phyloP scores from a whole-genome alignment of 2,113 vertebrate species.

The Mungos mungo region DNA sequence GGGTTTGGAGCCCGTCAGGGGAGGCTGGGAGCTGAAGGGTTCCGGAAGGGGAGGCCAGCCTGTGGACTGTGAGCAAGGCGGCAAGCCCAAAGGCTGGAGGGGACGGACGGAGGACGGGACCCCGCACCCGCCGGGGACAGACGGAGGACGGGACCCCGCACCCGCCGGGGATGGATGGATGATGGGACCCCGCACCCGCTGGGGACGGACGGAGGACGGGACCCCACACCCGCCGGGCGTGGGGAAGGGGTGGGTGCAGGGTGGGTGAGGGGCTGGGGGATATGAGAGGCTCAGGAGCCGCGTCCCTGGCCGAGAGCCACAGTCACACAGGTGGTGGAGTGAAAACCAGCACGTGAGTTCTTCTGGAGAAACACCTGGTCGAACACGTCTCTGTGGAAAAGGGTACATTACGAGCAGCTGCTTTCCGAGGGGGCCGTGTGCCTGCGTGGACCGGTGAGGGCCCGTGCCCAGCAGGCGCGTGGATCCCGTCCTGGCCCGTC shows the following conservation, averaged over 20 bases:
- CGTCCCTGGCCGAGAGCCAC: not conserved
- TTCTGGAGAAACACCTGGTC: not conserved
- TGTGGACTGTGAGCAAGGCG: fast-evolving
- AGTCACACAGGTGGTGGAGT: not conserved
- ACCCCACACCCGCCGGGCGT: not conserved
- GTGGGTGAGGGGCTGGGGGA: not conserved
- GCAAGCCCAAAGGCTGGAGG: no score
- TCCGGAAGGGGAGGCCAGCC: no score
- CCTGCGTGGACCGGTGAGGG: no score
- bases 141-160: not conserved
- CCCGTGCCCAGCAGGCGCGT: no score
- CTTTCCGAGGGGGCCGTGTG: not conserved
- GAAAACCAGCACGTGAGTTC: not conserved
- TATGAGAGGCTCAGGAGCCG: not conserved
- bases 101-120: not conserved
- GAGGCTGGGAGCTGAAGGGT: no score
- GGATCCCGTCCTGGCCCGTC: no score
- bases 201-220: not conserved
- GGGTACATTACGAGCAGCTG: fast-evolving
- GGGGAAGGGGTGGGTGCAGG: fast-evolving
- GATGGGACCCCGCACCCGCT: not conserved
- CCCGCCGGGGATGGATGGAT: not conserved
- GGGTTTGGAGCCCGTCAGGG: not conserved
- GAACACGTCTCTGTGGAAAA: no score
- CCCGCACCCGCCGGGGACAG: no score